A percentile compares a stretch with the other conserved stretches of the same genome.
Conservation (phyloP, 2,113 vertebrate genomes). For the Hemiprocne comata region DNA sequence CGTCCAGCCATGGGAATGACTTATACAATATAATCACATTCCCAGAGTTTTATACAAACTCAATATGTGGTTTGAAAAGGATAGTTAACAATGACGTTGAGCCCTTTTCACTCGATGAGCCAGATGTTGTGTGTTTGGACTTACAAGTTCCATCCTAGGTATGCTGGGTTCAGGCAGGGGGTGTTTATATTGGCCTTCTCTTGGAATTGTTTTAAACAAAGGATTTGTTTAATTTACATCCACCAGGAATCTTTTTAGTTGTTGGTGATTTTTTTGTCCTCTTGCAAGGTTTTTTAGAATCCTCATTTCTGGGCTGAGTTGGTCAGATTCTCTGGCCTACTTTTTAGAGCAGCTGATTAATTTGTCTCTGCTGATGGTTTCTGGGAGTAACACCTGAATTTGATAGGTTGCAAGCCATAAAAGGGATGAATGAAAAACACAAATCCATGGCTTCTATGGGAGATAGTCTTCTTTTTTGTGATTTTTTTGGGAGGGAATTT, state of each 20-base stretch:
- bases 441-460: neutral
- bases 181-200: neutral
- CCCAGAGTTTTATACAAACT: neutral
- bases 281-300: neutral
- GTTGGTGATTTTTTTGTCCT: neutral
- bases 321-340: neutral
- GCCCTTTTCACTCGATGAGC: neutral
- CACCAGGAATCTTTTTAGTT: neutral
- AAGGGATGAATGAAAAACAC: neutral
- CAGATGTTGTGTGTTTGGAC: neutral
- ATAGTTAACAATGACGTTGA: neutral
- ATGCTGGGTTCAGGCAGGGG: neutral
- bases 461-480: neutral
- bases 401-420: neutral
- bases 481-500: no score
- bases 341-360: neutral
- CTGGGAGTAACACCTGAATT: neutral
- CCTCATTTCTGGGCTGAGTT: neutral
- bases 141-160: neutral
- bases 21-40: neutral
- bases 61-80: neutral
- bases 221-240: constrained; percentile 16
- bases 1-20: accelerated
- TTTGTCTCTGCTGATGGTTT: neutral
- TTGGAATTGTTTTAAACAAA: neutral